Evolutionary conservation across 2,113 vertebrate species (phyloP).

Genomic region (Ranitomeya variabilis): DNA sequence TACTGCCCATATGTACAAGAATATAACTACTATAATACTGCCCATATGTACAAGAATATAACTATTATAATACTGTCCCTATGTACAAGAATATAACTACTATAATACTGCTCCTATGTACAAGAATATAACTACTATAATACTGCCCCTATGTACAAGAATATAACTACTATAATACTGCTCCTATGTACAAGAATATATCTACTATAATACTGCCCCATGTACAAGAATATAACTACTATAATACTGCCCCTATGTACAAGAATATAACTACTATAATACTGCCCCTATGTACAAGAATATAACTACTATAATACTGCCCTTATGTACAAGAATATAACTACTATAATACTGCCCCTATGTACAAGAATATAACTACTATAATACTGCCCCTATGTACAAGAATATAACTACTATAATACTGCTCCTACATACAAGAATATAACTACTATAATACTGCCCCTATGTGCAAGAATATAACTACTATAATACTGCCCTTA

Average conservation of each 20-base stretch:
- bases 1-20: too few species aligned
- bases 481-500: background rate
- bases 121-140: background rate
- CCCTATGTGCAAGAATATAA: background rate
- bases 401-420: background rate
- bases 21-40: too few species aligned
- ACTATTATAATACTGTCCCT: too few species aligned
- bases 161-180: background rate
- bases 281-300: background rate
- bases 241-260: background rate
- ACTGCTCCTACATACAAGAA: background rate
- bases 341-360: background rate
- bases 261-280: background rate
- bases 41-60: too few species aligned
- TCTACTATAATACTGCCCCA: background rate
- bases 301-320: background rate
- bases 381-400: background rate
- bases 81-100: background rate
- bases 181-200: background rate
- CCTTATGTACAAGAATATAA: background rate
- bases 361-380: background rate
- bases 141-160: background rate
- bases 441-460: background rate
- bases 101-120: background rate
- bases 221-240: conserved; percentile 2